Evolutionary conservation across 53 echinoderm and acorn worm genomes (phyloP), one percentile per base, ranked within the genome.

Genomic region (Hippasteria phrygiana): DNA sequence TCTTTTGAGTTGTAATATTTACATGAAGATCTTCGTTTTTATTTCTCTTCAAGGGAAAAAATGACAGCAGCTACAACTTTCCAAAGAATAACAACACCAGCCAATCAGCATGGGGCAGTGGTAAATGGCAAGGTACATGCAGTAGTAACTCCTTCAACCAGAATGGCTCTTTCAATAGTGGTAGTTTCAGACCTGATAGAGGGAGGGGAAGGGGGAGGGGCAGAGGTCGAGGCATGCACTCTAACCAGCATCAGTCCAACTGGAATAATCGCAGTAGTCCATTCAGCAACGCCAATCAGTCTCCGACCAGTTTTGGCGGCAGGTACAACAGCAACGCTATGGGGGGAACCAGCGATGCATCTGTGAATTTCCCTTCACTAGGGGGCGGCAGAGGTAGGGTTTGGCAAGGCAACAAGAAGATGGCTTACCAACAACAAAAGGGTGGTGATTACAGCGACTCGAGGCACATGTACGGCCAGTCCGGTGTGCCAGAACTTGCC

Each of bases 131-230:
- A 36, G 12, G 36, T n/a, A n/a, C n/a, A n/a, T n/a, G n/a, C 34
- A 36, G 69, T 35, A 36, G 36, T 26, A 26, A 67, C 69, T 59
- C 59, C n/a, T 59, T 59, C 59, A 67, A 67, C 2, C 69, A 33
- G 35, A 67, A 31, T 8, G 27, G 69, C 36, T 29, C 69, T 14
- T 67, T 36, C 69, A 36, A 67, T 14, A 29, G 34, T 13, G 10
- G 34, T 16, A 36, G 12, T 18, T 8, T 33, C 34, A 36, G 69
- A 35, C 35, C 16, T 3, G 69, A 14, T 16, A 14, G 35, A 11
- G 36, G 69, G 22, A 67, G 69, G 69, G 69, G 69, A 1, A 67
- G 69, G 69, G 69, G 69, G 35, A 18, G 65, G 65, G 65, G 65
- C 31, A 65, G 29, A 10, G 64, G 64, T 7, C 24, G 1, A 1